Conservation (phyloP, 2,797 vertebrate species). For the Acomys russatus region DNA sequence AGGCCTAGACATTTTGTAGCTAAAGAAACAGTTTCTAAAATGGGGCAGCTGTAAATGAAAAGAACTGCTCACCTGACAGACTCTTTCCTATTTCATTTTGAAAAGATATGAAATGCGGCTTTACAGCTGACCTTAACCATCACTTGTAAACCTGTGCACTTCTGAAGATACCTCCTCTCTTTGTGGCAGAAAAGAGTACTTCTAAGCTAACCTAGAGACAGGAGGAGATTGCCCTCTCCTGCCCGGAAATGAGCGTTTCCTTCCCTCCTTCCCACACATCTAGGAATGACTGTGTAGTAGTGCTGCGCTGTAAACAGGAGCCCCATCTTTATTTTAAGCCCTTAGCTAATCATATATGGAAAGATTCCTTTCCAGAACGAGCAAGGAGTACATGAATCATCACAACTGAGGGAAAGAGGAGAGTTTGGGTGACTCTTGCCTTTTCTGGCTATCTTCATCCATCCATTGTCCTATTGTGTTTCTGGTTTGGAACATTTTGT, state of each 20-base stretch:
- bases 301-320: neutral
- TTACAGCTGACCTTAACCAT: slow-evolving; percentile 9
- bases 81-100: neutral
- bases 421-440: too few relatives aligned
- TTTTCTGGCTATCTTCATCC: neutral
- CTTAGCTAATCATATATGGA: neutral
- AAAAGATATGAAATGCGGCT: slow-evolving; percentile 35
- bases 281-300: neutral
- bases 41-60: neutral
- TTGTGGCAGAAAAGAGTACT: neutral
- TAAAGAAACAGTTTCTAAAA: slow-evolving; percentile 15
- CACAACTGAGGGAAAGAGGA: neutral
- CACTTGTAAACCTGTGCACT: slow-evolving; percentile 49
- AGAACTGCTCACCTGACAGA: neutral
- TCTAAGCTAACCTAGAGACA: neutral
- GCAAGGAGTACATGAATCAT: neutral
- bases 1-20: neutral
- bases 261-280: too few relatives aligned
- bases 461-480: neutral
- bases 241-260: neutral
- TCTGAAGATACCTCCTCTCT: neutral
- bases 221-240: neutral
- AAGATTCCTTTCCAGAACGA: neutral
- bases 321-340: neutral
- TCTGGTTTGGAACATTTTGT: neutral